Evolutionary conservation across 2,888 invertebrate species (phyloP).

Genomic region (Ennomos quercinarius): DNA sequence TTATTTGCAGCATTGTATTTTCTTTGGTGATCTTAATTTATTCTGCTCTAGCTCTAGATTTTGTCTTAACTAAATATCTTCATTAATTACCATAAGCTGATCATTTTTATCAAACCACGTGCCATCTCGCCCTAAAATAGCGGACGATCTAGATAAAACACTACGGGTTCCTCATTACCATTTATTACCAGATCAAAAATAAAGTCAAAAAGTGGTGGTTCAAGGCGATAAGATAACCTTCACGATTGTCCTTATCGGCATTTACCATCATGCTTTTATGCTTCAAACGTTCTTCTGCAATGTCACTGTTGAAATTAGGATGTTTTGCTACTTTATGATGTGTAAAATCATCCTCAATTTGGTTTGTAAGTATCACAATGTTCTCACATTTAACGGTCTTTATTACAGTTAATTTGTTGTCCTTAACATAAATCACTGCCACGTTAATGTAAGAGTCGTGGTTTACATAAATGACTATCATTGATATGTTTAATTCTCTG

Average conservation of each 20-base stretch:
- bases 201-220: slow-evolving; percentile 70
- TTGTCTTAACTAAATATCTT: too few species aligned
- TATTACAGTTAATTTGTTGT: slow-evolving; percentile 33
- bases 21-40: too few species aligned
- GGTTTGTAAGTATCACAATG: slow-evolving; percentile 24
- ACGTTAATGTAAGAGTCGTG: slow-evolving; percentile 39
- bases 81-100: background rate
- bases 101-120: slow-evolving; percentile 12
- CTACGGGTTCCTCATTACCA: slow-evolving; percentile 65
- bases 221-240: slow-evolving; percentile 79
- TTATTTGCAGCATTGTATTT: background rate
- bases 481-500: slow-evolving; percentile 38
- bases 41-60: too few species aligned
- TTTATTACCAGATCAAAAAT: slow-evolving; percentile 65
- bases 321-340: slow-evolving; percentile 36
- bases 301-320: slow-evolving; percentile 61
- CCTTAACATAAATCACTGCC: slow-evolving; percentile 41
- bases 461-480: slow-evolving; percentile 36
- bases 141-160: slow-evolving; percentile 56
- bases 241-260: slow-evolving; percentile 71
- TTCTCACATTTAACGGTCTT: slow-evolving; percentile 20
- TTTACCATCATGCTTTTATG: slow-evolving; percentile 63
- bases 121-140: slow-evolving; percentile 26
- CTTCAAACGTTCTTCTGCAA: slow-evolving; percentile 55
- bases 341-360: slow-evolving; percentile 32